Evolutionary conservation across 2,888 invertebrate species (phyloP), one percentile per base, ranked within the genome.

Genomic region (Entomobrya proxima): DNA sequence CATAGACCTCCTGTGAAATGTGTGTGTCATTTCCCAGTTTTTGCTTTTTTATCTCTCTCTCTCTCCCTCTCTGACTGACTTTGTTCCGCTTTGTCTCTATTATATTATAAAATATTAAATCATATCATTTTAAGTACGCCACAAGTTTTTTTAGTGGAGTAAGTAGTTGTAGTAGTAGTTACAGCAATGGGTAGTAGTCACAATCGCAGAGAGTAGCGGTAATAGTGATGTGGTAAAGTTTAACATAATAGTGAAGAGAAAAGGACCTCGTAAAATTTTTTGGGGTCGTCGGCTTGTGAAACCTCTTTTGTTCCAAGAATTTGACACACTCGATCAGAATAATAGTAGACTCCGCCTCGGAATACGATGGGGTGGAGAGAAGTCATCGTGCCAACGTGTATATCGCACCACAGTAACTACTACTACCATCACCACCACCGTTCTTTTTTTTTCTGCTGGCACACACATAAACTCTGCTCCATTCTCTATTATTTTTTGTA

Each of bases 321-420:
- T 90, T 88, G 90, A 90, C 88, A 89, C 89, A 90, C 90, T 90
- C 90, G 88, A 89, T 87, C 87, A 88, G 81, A 89, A 90, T 89
- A 90, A 90, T 90, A 88, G 88, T 55, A 87, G 87, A 89, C 90
- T 90, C 90, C 89, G 89, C 90, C 90, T 90, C 52, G 78, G 67
- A 89, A 90, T 89, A 89, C 89, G 87, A 89, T 88, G 89, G 90
- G 90, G 89, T 90, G 89, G 90, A 90, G 90, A 84, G 67, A 89
- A 88, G 76, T 84, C 88, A 89, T 89, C 88, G 83, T 81, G 75
- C 74, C 75, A 80, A 86, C 81, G 88, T 88, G 88, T 89, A 88
- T 90, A 77, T 84, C 69, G 32, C 88, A 89, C 87, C 88, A 40
- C 21, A 30, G 67, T 37, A 27, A 55, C 77, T 55, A 69, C 44